phyloP scores from a whole-genome alignment of 2,888 invertebrate species.

The Lordiphosa fenestrarum region DNA sequence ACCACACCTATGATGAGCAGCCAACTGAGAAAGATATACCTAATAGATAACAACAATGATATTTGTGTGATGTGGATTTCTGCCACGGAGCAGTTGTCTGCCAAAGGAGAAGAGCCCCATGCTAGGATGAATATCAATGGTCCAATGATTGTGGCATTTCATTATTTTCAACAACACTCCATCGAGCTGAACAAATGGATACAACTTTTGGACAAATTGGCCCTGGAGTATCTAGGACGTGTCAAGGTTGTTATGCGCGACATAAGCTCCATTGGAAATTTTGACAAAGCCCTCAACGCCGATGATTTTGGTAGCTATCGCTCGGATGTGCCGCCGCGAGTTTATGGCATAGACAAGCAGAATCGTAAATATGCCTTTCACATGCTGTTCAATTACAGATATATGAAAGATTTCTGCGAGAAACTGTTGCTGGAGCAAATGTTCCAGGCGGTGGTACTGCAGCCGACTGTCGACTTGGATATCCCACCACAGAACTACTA shows the following conservation, averaged over 20 bases:
- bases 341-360: conserved; percentile 33
- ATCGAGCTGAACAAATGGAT: conserved; percentile 28
- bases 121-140: neutral
- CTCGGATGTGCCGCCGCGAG: conserved; percentile 30
- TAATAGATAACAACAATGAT: conserved; percentile 7
- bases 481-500: conserved; percentile 29
- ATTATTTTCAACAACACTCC: conserved; percentile 15
- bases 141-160: conserved; percentile 25
- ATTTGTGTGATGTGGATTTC: conserved; percentile 13
- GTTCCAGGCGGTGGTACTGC: conserved; percentile 31
- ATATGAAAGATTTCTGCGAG: conserved; percentile 45
- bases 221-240: conserved; percentile 20
- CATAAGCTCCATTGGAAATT: conserved; percentile 21
- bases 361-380: conserved; percentile 37
- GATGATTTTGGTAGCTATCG: conserved; percentile 34
- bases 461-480: conserved; percentile 5
- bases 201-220: conserved; percentile 17
- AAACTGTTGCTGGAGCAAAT: conserved; percentile 25
- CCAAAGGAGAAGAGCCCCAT: neutral
- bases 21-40: neutral
- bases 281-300: conserved; percentile 11
- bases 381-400: conserved; percentile 38
- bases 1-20: neutral
- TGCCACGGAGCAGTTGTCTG: neutral
- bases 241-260: conserved; percentile 26